Conservation (phyloP, 2,797 vertebrate genomes). For the Etheostoma nigrum region DNA sequence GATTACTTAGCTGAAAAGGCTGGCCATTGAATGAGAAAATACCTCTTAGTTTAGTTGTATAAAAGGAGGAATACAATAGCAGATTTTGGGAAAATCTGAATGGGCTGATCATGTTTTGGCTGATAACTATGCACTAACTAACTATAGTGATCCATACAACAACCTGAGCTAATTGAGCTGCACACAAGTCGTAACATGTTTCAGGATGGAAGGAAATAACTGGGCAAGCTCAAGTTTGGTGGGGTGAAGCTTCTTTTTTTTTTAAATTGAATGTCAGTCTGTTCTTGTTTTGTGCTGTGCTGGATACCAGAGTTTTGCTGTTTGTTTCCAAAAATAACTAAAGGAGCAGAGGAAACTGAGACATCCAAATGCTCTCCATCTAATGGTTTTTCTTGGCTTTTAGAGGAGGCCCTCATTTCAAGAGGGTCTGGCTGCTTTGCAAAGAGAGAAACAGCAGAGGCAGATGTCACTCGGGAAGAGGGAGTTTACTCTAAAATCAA, state of each 20-base stretch:
- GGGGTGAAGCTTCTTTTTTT: background rate
- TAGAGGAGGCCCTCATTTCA: conserved; percentile 42
- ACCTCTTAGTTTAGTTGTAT: background rate
- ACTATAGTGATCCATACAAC: background rate
- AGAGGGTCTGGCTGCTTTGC: conserved; percentile 49
- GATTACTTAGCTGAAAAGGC: conserved; percentile 7
- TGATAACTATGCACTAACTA: background rate
- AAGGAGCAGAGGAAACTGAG: conserved; percentile 30
- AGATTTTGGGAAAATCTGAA: background rate
- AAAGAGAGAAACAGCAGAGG: conserved; percentile 44
- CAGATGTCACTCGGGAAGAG: conserved; percentile 61
- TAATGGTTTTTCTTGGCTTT: conserved; percentile 47
- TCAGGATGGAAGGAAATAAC: background rate
- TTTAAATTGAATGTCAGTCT: background rate
- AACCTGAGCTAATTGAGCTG: conserved; percentile 9
- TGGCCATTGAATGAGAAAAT: background rate
- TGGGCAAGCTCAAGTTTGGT: background rate
- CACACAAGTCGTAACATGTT: background rate
- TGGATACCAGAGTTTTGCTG: conserved; percentile 21
- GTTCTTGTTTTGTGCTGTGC: conserved; percentile 1
- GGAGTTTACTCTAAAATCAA: conserved; percentile 53
- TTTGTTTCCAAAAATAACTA: conserved; percentile 42
- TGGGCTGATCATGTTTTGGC: background rate
- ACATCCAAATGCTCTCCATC: conserved; percentile 16
- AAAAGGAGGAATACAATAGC: background rate